Evolutionary conservation across 2,797 vertebrate genomes (phyloP).

Genomic region (Danio jaintianensis): DNA sequence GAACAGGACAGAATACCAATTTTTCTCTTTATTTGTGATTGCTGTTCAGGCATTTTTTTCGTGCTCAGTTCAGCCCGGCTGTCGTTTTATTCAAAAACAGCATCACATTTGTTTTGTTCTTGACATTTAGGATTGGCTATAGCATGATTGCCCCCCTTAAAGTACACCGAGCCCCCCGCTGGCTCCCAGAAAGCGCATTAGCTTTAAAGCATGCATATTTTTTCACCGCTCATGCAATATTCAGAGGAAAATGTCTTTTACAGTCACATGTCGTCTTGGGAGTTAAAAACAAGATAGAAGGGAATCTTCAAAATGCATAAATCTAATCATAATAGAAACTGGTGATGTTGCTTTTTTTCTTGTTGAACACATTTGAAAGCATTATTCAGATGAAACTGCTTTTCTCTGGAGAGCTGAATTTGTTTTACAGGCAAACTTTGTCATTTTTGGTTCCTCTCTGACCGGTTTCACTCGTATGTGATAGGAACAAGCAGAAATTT

Average conservation of each 20-base stretch:
- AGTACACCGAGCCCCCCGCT: background rate
- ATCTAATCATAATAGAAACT: constrained; percentile 29
- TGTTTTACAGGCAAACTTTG: constrained; percentile 2
- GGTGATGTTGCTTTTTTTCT: constrained; percentile 2
- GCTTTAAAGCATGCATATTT: constrained; percentile 40
- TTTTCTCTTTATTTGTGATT: background rate
- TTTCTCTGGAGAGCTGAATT: background rate
- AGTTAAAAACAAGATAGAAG: background rate
- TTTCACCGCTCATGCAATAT: constrained; percentile 43
- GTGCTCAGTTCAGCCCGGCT: constrained; percentile 4
- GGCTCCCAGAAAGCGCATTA: background rate
- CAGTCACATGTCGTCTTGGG: constrained; percentile 10
- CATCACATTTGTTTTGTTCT: constrained; percentile 6
- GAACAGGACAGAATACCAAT: too few species aligned
- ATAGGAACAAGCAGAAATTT: too few species aligned
- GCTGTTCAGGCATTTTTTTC: background rate
- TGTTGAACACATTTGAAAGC: constrained; percentile 13
- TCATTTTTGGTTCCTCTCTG: background rate
- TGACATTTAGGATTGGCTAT: constrained; percentile 24
- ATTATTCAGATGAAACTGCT: constrained; percentile 16
- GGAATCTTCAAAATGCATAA: constrained; percentile 30
- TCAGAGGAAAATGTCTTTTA: constrained; percentile 23
- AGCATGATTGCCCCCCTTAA: background rate
- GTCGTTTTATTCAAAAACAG: background rate
- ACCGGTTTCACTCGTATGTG: background rate